phyloP scores from a whole-genome alignment of 2,888 invertebrate genomes.

The Capitulum mitella region DNA sequence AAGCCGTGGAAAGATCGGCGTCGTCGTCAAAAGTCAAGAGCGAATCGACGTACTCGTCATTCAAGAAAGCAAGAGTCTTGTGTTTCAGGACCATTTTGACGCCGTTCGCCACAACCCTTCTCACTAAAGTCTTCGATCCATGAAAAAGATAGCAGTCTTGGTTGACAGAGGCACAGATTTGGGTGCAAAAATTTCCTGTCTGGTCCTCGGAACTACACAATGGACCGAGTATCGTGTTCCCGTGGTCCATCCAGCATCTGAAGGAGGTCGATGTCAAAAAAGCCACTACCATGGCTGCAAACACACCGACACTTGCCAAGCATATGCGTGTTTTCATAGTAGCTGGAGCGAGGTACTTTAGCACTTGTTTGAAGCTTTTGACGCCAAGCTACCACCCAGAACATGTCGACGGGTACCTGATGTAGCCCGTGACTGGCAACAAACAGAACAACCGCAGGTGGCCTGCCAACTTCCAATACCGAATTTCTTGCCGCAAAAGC shows the following conservation, averaged over 20 bases:
- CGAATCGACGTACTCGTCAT: background rate
- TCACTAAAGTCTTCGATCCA: background rate
- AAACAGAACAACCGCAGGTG: no score
- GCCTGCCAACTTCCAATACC: no score
- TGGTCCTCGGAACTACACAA: background rate
- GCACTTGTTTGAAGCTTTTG: no score
- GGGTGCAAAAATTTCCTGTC: background rate
- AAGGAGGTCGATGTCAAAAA: background rate
- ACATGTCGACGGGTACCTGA: no score
- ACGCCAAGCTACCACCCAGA: no score
- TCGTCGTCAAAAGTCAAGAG: background rate
- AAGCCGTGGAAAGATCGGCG: background rate
- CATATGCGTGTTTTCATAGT: no score
- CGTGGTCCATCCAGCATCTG: background rate
- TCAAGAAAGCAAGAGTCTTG: background rate
- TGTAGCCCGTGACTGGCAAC: no score
- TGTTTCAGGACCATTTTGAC: background rate
- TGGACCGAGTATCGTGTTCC: background rate
- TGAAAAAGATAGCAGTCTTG: background rate
- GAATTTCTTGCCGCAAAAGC: no score
- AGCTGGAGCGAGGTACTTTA: background rate
- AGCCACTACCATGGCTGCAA: background rate
- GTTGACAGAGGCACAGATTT: background rate
- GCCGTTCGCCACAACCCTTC: background rate
- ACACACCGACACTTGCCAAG: no score